A percentile compares a stretch with the other conserved stretches of the same genome.
Conservation (phyloP, 2,797 vertebrate genomes). For the Artibeus lituratus region DNA sequence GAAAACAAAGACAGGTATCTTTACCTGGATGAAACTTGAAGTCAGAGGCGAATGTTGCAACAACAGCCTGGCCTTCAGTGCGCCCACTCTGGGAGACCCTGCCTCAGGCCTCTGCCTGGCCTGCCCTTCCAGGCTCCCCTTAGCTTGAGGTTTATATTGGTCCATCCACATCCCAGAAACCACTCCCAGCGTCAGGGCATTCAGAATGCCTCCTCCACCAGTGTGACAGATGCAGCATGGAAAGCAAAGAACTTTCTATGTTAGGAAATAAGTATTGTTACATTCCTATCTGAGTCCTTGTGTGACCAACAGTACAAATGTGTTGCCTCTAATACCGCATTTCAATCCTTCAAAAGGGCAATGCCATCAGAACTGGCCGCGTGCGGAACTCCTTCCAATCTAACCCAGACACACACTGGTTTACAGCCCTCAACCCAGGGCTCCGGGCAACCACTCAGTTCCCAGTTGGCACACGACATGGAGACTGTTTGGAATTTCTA, state of each 20-base stretch:
- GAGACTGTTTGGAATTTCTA: neutral
- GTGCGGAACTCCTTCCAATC: neutral
- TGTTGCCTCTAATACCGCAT: neutral
- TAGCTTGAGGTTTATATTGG: neutral
- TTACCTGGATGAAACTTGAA: neutral
- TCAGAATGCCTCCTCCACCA: neutral
- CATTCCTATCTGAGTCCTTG: neutral
- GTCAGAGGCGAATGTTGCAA: neutral
- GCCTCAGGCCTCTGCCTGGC: too few relatives aligned
- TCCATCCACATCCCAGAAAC: neutral
- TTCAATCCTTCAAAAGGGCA: neutral
- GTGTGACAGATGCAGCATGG: neutral
- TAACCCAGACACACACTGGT: neutral
- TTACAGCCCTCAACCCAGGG: neutral
- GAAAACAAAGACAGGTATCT: neutral
- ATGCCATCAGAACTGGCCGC: neutral
- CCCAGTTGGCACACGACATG: neutral
- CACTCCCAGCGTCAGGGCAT: neutral
- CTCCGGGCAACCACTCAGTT: neutral
- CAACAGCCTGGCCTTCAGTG: fast-evolving
- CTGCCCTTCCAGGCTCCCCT: neutral
- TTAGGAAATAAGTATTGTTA: neutral
- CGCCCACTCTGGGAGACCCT: neutral
- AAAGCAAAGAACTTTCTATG: neutral
- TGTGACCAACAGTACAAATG: neutral